Evolutionary conservation across 2,797 vertebrate species (phyloP), one percentile per base, ranked within the genome.

Genomic region (Aldrovandia affinis): DNA sequence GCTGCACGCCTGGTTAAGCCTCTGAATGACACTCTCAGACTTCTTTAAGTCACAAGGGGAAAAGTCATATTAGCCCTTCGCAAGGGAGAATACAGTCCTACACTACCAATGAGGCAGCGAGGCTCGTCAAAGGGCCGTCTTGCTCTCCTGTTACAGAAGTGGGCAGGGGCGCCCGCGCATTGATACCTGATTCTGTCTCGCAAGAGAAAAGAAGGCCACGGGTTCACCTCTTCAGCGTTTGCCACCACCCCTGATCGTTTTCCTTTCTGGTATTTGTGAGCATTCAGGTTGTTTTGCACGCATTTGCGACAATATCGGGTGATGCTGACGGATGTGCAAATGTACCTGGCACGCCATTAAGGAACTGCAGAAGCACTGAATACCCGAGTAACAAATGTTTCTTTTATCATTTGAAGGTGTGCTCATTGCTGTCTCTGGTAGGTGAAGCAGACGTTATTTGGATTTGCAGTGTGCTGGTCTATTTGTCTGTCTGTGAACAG

Each of bases 11-110:
- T 86, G 83, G 83, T 86, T 87, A 86, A 83, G 77, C 61, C 70
- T 82, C 68, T 86, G 86, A 88, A 65, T 84, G 86, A 87, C 88
- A 87, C 77, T 22, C 42, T 83, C 83, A 85, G 70, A 52, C 78
- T 82, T 47, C 42, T 78, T 70, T 86, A 70, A 52, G 68, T 84
- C 77, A 12, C n/a, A 39, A 42, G 52, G 54, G 84, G 81, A 85
- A 88, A 84, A 82, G 84, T 77, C 81, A 42, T 80, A 87, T 86
- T 85, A 84, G 63, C 9, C 7, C 22, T 55, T 78, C 61, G 83
- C 59, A 84, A n/a, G 80, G 84, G 36, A 75, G 8, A 85, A 44
- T 79, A 80, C 78, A 61, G 22, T 70, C 61, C 77, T 36, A 55
- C 73, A 59, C 54, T 80, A 52, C 81, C 54, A 57, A 47, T 30